A percentile compares a stretch with the other conserved stretches of the same genome.
Evolutionary conservation across 2,797 vertebrate species (phyloP).

Genomic region (Hemitrygon akajei): DNA sequence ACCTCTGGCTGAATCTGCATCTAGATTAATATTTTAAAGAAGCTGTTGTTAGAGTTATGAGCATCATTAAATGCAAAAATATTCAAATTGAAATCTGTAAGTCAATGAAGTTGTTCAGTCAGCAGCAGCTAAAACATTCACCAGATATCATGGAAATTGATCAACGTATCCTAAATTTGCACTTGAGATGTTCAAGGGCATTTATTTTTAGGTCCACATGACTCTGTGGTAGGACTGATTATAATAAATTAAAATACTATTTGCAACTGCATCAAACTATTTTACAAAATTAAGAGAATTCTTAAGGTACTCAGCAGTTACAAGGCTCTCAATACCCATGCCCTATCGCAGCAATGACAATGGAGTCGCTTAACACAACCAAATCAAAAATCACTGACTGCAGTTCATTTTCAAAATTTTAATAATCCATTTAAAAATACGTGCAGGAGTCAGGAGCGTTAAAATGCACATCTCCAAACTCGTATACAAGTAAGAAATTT

Average conservation of each 20-base stretch:
- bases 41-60: neutral
- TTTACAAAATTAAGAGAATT: neutral
- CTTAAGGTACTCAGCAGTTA: neutral
- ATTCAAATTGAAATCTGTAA: neutral
- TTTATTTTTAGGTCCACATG: neutral
- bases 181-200: neutral
- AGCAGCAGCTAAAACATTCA: neutral
- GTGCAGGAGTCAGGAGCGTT: neutral
- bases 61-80: neutral
- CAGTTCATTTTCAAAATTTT: neutral
- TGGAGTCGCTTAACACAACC: neutral
- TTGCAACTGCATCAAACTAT: neutral
- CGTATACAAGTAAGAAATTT: neutral
- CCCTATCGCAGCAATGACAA: neutral
- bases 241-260: neutral
- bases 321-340: neutral
- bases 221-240: neutral
- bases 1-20: neutral
- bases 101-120: neutral
- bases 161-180: neutral
- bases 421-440: neutral
- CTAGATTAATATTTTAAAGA: too few species aligned
- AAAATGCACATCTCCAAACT: neutral
- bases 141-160: neutral
- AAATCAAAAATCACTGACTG: neutral